phyloP scores from a whole-genome alignment of 1,140 invertebrate genomes.

The Copidosoma floridanum region DNA sequence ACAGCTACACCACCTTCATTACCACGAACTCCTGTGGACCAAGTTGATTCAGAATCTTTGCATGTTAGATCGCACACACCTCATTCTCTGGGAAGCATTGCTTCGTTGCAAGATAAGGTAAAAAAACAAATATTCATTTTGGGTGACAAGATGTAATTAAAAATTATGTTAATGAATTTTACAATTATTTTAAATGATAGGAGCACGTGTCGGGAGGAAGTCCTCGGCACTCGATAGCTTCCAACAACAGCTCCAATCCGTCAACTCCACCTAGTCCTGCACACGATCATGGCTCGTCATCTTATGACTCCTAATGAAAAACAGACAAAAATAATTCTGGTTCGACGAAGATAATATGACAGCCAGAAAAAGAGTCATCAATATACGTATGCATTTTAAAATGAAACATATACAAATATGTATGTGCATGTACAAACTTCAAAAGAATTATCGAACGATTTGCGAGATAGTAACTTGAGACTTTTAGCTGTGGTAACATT shows the following conservation, averaged over 20 bases:
- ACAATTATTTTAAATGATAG: constrained; percentile 37
- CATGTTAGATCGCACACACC: constrained; percentile 65
- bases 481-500: constrained; percentile 23
- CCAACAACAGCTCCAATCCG: constrained; percentile 78
- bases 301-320: constrained; percentile 60
- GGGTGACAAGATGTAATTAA: too few relatives aligned
- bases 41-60: constrained; percentile 54
- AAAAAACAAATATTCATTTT: constrained; percentile 3
- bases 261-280: constrained; percentile 75
- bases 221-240: constrained; percentile 75
- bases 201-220: constrained; percentile 60
- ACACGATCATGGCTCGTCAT: constrained; percentile 71
- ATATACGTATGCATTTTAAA: background rate
- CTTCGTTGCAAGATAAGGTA: constrained; percentile 71
- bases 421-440: background rate
- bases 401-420: constrained; percentile 6
- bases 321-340: background rate
- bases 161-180: background rate
- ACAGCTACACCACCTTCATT: constrained; percentile 58
- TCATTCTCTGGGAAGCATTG: constrained; percentile 69
- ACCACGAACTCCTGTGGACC: constrained; percentile 57
- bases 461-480: too few relatives aligned
- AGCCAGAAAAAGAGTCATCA: too few relatives aligned
- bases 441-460: too few relatives aligned
- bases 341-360: too few relatives aligned